phyloP scores from a whole-genome alignment of 2,797 vertebrate species.

The Catamblyrhynchus diadema region DNA sequence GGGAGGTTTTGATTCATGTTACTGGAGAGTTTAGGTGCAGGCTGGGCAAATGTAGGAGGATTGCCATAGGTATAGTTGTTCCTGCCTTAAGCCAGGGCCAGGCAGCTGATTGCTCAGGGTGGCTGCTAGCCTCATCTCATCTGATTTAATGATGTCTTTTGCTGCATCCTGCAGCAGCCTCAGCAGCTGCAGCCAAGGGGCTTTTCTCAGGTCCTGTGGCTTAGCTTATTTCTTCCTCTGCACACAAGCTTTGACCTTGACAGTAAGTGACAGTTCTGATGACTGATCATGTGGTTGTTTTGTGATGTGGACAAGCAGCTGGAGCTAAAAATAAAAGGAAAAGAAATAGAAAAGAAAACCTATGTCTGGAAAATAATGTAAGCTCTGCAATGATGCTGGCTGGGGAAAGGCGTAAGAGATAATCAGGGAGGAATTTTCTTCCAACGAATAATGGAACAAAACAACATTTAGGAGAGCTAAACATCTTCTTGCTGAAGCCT shows the following conservation, averaged over 20 bases:
- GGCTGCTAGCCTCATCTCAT: neutral
- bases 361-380: slow-evolving; percentile 6
- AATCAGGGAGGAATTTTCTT: neutral
- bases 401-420: neutral
- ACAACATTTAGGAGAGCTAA: neutral
- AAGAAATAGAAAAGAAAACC: slow-evolving; percentile 10
- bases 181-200: neutral
- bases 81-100: neutral
- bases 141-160: neutral
- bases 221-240: neutral
- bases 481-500: neutral
- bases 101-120: neutral
- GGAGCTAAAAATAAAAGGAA: slow-evolving; percentile 43
- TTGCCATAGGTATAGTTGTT: neutral
- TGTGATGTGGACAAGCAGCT: slow-evolving; percentile 46
- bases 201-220: slow-evolving; percentile 45
- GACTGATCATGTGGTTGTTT: slow-evolving; percentile 30
- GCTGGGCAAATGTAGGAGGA: neutral
- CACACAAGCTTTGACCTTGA: neutral
- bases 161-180: slow-evolving; percentile 16
- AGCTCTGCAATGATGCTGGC: neutral
- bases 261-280: slow-evolving; percentile 45
- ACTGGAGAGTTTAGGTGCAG: neutral
- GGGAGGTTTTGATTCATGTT: neutral
- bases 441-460: neutral